phyloP scores from a whole-genome alignment of 2,797 vertebrate genomes.

The Chiloscyllium punctatum region DNA sequence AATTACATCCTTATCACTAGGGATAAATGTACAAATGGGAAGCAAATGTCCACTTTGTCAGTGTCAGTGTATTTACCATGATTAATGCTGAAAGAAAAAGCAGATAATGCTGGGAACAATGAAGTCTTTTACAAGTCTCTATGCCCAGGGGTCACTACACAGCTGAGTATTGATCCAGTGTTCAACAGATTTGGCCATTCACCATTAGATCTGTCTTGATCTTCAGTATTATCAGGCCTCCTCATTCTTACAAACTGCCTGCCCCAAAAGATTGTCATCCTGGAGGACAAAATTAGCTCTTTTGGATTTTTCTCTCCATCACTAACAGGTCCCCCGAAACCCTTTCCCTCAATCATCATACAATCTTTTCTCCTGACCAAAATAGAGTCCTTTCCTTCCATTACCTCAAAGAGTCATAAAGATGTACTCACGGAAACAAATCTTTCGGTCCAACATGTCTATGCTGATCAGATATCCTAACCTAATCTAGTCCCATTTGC shows the following conservation, averaged over 20 bases:
- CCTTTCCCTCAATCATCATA: not conserved
- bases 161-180: not conserved
- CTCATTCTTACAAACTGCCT: not conserved
- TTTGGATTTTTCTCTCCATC: no score
- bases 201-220: not conserved
- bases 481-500: no score
- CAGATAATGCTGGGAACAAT: not conserved
- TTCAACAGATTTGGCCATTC: not conserved
- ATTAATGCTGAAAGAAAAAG: not conserved
- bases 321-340: not conserved
- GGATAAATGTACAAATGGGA: not conserved
- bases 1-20: slow-evolving; percentile 1
- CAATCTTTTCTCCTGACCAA: not conserved
- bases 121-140: not conserved
- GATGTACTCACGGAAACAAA: no score
- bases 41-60: not conserved
- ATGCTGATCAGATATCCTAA: no score
- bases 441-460: no score
- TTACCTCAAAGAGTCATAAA: no score
- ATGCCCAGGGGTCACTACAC: no score
- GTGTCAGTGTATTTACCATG: not conserved
- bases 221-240: not conserved
- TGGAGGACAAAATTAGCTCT: no score
- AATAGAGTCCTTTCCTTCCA: not conserved
- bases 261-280: no score